Conservation (phyloP, 2,113 vertebrate species). For the Aegotheles bennettii region DNA sequence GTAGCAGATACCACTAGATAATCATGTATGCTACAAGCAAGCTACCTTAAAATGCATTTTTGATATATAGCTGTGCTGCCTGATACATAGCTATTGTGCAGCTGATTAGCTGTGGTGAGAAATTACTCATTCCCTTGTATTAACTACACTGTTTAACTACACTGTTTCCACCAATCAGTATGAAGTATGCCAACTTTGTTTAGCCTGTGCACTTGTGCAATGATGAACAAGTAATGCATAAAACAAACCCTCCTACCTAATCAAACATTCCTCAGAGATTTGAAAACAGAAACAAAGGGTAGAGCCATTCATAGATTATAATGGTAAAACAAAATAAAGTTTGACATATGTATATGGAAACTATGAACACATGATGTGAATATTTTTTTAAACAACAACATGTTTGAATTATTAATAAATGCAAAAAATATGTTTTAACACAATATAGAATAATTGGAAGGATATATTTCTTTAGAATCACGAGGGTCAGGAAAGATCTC, state of each 20-base stretch:
- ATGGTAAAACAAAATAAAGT: constrained; percentile 50
- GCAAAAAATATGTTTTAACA: constrained; percentile 49
- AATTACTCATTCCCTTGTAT: constrained; percentile 54
- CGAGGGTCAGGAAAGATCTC: background rate
- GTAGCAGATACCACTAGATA: background rate
- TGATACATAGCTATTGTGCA: constrained; percentile 1
- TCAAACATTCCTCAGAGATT: constrained; percentile 63
- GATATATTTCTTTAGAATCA: constrained; percentile 54
- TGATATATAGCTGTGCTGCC: background rate
- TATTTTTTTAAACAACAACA: constrained; percentile 31
- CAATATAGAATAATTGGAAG: constrained; percentile 47
- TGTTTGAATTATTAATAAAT: constrained; percentile 61
- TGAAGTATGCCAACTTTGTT: constrained; percentile 65
- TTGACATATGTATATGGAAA: constrained; percentile 41
- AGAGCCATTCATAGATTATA: constrained; percentile 38
- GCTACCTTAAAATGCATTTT: background rate
- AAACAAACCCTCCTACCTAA: constrained; percentile 55
- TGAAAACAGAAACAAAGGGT: constrained; percentile 63
- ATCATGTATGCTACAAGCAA: background rate
- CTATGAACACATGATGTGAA: constrained; percentile 23
- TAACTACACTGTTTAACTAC: constrained; percentile 48
- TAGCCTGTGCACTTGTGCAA: constrained; percentile 49
- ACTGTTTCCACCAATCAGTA: constrained; percentile 45
- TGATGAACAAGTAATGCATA: constrained; percentile 66
- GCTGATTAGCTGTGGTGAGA: constrained; percentile 45